Evolutionary conservation across 2,888 invertebrate species (phyloP).

Genomic region (Mesoligia furuncula): DNA sequence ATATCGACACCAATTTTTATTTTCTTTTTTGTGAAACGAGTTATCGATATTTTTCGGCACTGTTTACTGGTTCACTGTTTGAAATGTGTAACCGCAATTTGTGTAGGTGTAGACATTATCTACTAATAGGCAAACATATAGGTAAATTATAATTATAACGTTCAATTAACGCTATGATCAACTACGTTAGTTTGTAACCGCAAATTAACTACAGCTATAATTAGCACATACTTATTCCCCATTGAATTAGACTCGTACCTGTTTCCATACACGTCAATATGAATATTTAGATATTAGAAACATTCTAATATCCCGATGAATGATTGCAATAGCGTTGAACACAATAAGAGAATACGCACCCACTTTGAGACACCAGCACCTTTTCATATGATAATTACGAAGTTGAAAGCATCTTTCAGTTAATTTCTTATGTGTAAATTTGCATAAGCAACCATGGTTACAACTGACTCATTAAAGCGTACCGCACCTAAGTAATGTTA

Average conservation of each 20-base stretch:
- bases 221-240: constrained; percentile 37
- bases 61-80: constrained; percentile 1
- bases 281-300: constrained; percentile 54
- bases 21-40: constrained; percentile 31
- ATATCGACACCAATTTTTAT: constrained; percentile 37
- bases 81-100: constrained; percentile 12
- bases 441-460: constrained; percentile 66
- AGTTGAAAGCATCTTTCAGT: constrained; percentile 67
- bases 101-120: neutral
- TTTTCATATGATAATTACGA: constrained; percentile 65
- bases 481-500: constrained; percentile 72
- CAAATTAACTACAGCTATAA: constrained; percentile 49
- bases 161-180: constrained; percentile 35
- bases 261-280: constrained; percentile 40
- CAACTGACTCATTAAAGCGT: constrained; percentile 69
- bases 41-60: constrained; percentile 9
- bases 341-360: constrained; percentile 60
- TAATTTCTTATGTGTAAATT: constrained; percentile 67
- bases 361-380: constrained; percentile 64
- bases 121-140: constrained; percentile 17
- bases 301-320: constrained; percentile 57
- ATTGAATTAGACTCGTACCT: constrained; percentile 33
- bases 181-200: constrained; percentile 34
- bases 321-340: constrained; percentile 53
- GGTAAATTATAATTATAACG: constrained; percentile 31